A percentile compares a stretch with the other conserved stretches of the same genome.
phyloP scores from a whole-genome alignment of 2,797 vertebrate species.

The Melanotaenia nigrans region DNA sequence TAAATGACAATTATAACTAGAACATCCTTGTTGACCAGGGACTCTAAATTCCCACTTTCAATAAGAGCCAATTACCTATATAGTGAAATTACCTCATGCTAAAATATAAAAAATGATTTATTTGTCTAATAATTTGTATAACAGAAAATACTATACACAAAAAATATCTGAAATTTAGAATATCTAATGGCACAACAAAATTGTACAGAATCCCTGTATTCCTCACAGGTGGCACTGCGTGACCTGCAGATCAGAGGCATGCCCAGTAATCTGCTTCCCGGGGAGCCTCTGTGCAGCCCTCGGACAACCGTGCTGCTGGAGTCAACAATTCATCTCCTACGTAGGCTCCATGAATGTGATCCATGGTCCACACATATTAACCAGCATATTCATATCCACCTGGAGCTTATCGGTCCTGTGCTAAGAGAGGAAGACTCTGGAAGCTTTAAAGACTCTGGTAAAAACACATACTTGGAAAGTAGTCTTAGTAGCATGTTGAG shows the following conservation, averaged over 20 bases:
- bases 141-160: background rate
- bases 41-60: background rate
- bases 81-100: background rate
- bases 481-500: background rate
- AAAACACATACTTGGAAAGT: background rate
- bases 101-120: background rate
- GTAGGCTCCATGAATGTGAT: conserved; percentile 79
- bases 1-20: background rate
- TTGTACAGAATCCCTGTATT: conserved; percentile 3
- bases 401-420: conserved; percentile 83
- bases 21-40: background rate
- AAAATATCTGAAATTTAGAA: background rate
- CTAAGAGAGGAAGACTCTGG: conserved; percentile 75
- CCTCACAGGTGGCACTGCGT: conserved; percentile 81
- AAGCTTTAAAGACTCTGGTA: conserved; percentile 61
- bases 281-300: conserved; percentile 86
- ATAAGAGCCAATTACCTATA: background rate
- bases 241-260: conserved; percentile 87
- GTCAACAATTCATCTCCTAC: conserved; percentile 82
- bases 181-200: background rate
- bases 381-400: conserved; percentile 78
- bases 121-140: background rate
- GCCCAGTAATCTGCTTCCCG: conserved; percentile 83
- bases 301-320: conserved; percentile 81
- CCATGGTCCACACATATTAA: conserved; percentile 83